Evolutionary conservation across 2,888 invertebrate species (phyloP), one percentile per base, ranked within the genome.

Genomic region (Blastobasis adustella): DNA sequence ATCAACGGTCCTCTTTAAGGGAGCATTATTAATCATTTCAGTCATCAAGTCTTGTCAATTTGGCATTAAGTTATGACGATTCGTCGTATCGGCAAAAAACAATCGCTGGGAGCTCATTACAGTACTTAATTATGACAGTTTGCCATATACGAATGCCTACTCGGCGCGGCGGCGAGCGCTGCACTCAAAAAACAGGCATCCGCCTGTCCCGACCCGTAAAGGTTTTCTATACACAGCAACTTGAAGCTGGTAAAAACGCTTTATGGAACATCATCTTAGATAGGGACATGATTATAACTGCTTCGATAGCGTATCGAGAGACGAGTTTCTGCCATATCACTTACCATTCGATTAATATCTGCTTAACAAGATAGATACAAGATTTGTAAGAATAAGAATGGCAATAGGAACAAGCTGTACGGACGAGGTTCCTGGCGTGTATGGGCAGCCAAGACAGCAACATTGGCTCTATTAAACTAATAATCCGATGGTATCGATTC

Each of bases 111-210:
- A 67, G 57, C 76, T 79, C 85, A 81, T 85, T 84, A 84, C 80
- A 79, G 79, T 76, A 73, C 79, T 86, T 86, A 87, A 88, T 88
- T 87, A 87, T 87, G 83, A 87, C 85, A 86, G 86, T 82, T 80
- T 64, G 71, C 87, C 87, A 68, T 87, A 83, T 85, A 87, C 60
- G 83, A 79, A 78, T 76, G 68, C 66, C 72, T 66, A 66, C 70
- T 65, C 67, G 63, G 42, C 40, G 42, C 65, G 61, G 54, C 56
- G 67, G 66, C 41, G 62, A 55, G 23, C 23, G 23, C 23, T 23
- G 23, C 23, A 23, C 66, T 71, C 69, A 79, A 85, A 85, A 76
- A 79, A 79, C 76, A 69, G 60, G 71, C 68, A 73, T 74, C 67
- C 70, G 65, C 72, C 67, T 70, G 66, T 66, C 56, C 67, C 70